A percentile compares a stretch with the other conserved stretches of the same genome.
Evolutionary conservation across 2,888 invertebrate genomes (phyloP).

Genomic region (Tineola bisselliella): DNA sequence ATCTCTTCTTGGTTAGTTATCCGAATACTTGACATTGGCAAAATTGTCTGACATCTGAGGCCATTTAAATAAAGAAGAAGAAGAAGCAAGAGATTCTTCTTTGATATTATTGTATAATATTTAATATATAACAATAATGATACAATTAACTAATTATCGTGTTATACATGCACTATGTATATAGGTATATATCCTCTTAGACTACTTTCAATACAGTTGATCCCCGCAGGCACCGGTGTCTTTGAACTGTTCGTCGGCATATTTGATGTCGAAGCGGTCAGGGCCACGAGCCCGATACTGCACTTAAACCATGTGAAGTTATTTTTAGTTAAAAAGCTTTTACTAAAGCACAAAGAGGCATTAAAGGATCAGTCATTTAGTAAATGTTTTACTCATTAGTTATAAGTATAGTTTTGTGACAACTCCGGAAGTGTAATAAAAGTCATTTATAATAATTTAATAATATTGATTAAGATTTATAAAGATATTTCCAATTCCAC

Average conservation of each 20-base stretch:
- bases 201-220: not conserved
- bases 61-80: no score
- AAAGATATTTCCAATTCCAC: no score
- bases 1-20: no score
- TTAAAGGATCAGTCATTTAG: not conserved
- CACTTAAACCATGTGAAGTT: not conserved
- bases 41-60: no score
- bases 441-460: no score
- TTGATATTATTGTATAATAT: no score
- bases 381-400: not conserved
- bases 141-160: not conserved
- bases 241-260: constrained; percentile 3
- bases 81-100: no score
- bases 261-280: constrained; percentile 2
- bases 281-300: not conserved
- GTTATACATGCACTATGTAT: not conserved
- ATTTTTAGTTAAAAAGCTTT: constrained; percentile 1
- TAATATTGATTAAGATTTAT: no score
- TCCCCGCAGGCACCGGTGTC: not conserved
- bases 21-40: no score
- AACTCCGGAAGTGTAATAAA: no score
- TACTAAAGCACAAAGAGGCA: not conserved
- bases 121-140: not conserved
- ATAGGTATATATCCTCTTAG: not conserved
- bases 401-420: no score